These are phyloP conservation scores for Rhinogobio ventralis DNA, from an alignment of 2,797 vertebrate genomes.

Conservation along the genomic window DNA sequence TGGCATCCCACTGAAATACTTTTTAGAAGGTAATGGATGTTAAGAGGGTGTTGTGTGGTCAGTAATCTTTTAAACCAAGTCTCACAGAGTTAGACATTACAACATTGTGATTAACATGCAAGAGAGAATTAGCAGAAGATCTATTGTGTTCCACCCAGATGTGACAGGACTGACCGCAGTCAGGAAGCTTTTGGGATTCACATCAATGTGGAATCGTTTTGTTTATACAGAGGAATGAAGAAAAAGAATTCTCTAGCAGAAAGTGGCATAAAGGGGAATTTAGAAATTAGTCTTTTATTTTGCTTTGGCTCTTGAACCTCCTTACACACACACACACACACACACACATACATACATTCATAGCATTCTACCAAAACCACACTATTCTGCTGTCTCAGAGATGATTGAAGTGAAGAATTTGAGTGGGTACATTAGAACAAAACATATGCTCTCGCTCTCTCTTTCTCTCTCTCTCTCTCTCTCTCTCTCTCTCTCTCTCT, in stretches of 20 bases:
- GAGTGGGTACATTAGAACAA: slow-evolving; percentile 24
- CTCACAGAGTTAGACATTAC: slow-evolving; percentile 8
- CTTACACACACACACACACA: not conserved
- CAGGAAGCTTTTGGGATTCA: not conserved
- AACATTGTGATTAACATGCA: slow-evolving; percentile 20
- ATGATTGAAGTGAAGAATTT: slow-evolving; percentile 18
- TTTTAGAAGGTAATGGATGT: slow-evolving; percentile 4
- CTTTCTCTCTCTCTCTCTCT: not conserved
- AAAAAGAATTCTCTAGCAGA: not conserved
- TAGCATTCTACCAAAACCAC: slow-evolving; percentile 8
- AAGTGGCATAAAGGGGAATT: not conserved
- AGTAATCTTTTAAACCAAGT: slow-evolving; percentile 8
- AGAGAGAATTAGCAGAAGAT: slow-evolving; percentile 11
- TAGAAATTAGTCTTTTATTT: slow-evolving; percentile 6
- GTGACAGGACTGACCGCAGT: not conserved
- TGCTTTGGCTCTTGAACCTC: not conserved
- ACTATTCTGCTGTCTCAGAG: slow-evolving; percentile 13
- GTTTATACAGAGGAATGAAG: slow-evolving; percentile 13
- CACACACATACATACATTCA: slow-evolving; percentile 14
- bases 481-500: no score
- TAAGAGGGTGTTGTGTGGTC: slow-evolving; percentile 4
- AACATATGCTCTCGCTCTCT: slow-evolving; percentile 3
- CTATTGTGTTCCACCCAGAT: slow-evolving; percentile 20
- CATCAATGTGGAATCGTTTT: slow-evolving; percentile 8
- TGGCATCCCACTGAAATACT: not conserved